Base-by-base conservation (phyloP, 2,113 vertebrate species). In the Gasterosteus aculeatus region DNA sequence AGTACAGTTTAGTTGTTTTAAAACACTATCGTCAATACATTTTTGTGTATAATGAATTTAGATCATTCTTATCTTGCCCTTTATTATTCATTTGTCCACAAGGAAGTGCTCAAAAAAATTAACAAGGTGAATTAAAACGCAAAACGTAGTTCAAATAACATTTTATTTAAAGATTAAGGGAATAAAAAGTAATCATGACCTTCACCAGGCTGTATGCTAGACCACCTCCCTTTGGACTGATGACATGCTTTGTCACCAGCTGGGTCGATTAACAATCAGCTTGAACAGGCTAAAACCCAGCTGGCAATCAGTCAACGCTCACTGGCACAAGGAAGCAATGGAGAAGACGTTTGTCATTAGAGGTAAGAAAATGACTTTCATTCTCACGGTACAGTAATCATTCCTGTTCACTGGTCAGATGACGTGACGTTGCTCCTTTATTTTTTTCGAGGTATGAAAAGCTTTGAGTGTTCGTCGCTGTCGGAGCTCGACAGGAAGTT, bases 401-500 rank as follows among this genome's bases (percentile, higher is more conserved):
- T 59, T 51, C 1, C 3, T 18, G 2, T 31, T 38, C 35, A 38
- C 15, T 69, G 5, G 39, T 29, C 8, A 5, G 4, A 0, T 16
- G 3, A 58, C 35, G 3, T 19, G 10, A 31, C 38, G 75, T 7
- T 5, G 16, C 77, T 39, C 5, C 39, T 61, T 7, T 38, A 26
- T 7, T 38, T 38, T 5, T 6, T 38, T 38, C 35, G 35, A 94
- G 94, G 91, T 33, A 26, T 77, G 26, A 84, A 75, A 38, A 93
- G 85, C 63, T 87, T 82, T 57, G 91, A 94, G 49, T 70, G 46
- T 49, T 72, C 75, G 0, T 92, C 93, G n/a, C 80, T 84, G 31
- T 89, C 85, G 0, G 93, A 93, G 35, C 76, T 94, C 11, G 91
- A 95, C 81, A 83, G 42, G 47, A 88, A 39, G 26, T 92, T 95